These are phyloP conservation scores for Drosophila nikananu DNA, from an alignment of 1,140 invertebrate species.

Conservation along the genomic window DNA sequence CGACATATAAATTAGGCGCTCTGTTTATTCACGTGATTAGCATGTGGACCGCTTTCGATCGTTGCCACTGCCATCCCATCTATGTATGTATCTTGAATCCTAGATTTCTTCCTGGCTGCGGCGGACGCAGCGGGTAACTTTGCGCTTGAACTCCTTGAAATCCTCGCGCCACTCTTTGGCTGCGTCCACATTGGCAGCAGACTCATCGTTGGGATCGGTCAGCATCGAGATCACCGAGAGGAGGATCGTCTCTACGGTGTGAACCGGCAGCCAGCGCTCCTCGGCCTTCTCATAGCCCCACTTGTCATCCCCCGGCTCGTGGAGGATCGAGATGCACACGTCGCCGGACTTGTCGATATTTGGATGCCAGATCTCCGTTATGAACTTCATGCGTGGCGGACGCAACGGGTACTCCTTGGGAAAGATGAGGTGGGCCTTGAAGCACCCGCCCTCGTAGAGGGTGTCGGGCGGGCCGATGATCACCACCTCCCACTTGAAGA, in stretches of 20 bases:
- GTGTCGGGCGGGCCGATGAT: conserved; percentile 99
- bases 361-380: conserved; percentile 99
- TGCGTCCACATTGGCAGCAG: conserved; percentile 99
- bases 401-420: conserved; percentile 99
- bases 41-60: conserved; percentile 19
- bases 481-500: conserved; percentile 99
- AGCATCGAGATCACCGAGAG: conserved; percentile 99
- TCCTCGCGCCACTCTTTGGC: conserved; percentile 91
- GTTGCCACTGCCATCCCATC: background rate
- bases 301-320: conserved; percentile 99
- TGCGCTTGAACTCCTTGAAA: conserved; percentile 97
- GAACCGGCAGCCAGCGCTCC: conserved; percentile 99
- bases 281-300: conserved; percentile 98
- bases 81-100: background rate
- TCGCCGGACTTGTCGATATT: conserved; percentile 98
- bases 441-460: conserved; percentile 98
- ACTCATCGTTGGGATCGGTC: conserved; percentile 99
- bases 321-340: conserved; percentile 99
- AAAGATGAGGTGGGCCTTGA: conserved; percentile 97
- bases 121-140: conserved; percentile 97
- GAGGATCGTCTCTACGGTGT: conserved; percentile 99
- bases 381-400: conserved; percentile 99
- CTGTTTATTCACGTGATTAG: conserved; percentile 53
- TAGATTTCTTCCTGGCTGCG: conserved; percentile 88
- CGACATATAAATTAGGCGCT: conserved; percentile 36